Conservation (phyloP, 2,888 invertebrate species). For the Eristalinus sepulchralis region DNA sequence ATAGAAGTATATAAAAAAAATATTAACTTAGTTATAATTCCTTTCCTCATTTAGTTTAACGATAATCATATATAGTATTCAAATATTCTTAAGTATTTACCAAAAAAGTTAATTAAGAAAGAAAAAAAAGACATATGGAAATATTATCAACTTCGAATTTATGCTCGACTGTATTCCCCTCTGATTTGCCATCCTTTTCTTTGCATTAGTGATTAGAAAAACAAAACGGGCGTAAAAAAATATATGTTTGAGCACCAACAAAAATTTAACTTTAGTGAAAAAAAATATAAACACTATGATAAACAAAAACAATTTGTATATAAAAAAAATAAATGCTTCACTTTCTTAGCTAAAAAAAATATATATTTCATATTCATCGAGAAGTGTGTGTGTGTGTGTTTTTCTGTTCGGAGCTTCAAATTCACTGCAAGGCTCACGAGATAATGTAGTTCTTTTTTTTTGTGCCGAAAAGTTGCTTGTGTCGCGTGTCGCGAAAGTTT, state of each 20-base stretch:
- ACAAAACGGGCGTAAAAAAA: slow-evolving; percentile 37
- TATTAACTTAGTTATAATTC: slow-evolving; percentile 39
- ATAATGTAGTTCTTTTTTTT: not conserved
- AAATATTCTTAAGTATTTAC: slow-evolving; percentile 46
- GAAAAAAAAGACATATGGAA: not conserved
- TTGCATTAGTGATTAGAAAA: slow-evolving; percentile 2
- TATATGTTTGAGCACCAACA: slow-evolving; percentile 65
- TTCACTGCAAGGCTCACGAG: not conserved
- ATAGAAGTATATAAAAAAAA: slow-evolving; percentile 11
- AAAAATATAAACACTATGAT: slow-evolving; percentile 23
- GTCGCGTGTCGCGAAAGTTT: not conserved
- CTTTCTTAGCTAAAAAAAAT: slow-evolving; percentile 21
- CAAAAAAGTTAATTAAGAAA: slow-evolving; percentile 28
- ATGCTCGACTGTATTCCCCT: not conserved
- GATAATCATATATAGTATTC: slow-evolving; percentile 40
- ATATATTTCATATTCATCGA: slow-evolving; percentile 37
- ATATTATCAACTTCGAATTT: not conserved
- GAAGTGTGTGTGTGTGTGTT: not conserved
- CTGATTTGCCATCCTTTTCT: slow-evolving; percentile 10
- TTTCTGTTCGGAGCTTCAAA: not conserved
- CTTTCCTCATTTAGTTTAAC: slow-evolving; percentile 11
- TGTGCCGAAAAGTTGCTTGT: not conserved
- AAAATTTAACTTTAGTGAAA: slow-evolving; percentile 52
- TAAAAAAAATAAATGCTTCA: slow-evolving; percentile 59
- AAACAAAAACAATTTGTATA: slow-evolving; percentile 46